phyloP scores from a whole-genome alignment of 1,140 invertebrate genomes.

The Hycleus phaleratus region DNA sequence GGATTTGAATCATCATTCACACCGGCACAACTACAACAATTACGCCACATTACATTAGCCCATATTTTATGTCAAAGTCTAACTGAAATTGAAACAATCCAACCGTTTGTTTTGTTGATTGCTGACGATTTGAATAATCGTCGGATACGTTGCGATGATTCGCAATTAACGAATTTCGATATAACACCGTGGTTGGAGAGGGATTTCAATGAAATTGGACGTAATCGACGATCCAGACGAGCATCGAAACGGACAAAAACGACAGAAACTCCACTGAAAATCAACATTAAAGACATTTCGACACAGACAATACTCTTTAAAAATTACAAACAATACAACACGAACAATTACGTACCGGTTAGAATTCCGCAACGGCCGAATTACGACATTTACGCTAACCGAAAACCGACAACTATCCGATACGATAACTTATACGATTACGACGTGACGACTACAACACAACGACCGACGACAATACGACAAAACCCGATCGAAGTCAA shows the following conservation, averaged over 20 bases:
- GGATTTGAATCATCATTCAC: constrained; percentile 67
- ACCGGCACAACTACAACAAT: constrained; percentile 75
- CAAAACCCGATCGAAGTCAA: constrained; percentile 30
- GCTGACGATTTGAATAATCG: constrained; percentile 54
- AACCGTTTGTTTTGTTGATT: constrained; percentile 68
- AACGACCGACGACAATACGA: constrained; percentile 1
- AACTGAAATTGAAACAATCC: constrained; percentile 61
- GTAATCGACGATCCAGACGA: not conserved
- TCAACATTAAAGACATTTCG: constrained; percentile 8
- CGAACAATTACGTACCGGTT: constrained; percentile 1
- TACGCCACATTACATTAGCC: constrained; percentile 70
- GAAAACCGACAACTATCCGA: not conserved
- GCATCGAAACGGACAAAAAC: constrained; percentile 7
- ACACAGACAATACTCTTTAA: not conserved
- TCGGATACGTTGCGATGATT: constrained; percentile 58
- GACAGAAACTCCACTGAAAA: constrained; percentile 1
- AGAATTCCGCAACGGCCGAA: constrained; percentile 18
- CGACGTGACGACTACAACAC: constrained; percentile 6
- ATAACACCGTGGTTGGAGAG: constrained; percentile 53
- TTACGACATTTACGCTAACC: constrained; percentile 12
- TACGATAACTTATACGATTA: constrained; percentile 15
- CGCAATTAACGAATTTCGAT: constrained; percentile 64
- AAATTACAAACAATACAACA: constrained; percentile 1
- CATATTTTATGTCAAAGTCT: constrained; percentile 81
- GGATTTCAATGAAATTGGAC: constrained; percentile 16